A percentile compares a stretch with the other conserved stretches of the same genome.
Evolutionary conservation across 2,888 invertebrate species (phyloP).

Genomic region (Uloborus plumipes): DNA sequence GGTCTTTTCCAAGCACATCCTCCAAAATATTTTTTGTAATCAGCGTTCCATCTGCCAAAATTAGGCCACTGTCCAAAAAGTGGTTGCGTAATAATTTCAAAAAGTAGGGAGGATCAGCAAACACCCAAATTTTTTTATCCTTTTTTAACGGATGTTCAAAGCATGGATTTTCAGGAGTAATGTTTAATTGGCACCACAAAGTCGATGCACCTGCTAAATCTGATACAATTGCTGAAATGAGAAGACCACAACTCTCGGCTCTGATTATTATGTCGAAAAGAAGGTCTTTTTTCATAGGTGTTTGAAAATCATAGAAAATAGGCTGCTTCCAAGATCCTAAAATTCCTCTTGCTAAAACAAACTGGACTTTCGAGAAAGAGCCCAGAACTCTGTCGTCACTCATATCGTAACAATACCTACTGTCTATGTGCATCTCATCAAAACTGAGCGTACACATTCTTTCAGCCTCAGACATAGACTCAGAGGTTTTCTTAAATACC

Average conservation of each 20-base stretch:
- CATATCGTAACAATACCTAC: not conserved
- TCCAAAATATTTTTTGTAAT: not conserved
- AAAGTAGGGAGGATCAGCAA: constrained; percentile 4
- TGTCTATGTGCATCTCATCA: constrained; percentile 14
- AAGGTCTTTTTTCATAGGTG: not conserved
- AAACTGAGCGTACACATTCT: constrained; percentile 3
- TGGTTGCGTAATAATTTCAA: constrained; percentile 9
- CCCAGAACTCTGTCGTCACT: not conserved
- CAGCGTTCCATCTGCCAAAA: not conserved
- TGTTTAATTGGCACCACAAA: constrained; percentile 1
- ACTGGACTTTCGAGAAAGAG: not conserved
- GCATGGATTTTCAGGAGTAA: not conserved
- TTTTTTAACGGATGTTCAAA: not conserved
- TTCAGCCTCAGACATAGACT: not conserved
- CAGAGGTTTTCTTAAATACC: not conserved
- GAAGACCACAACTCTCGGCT: not conserved
- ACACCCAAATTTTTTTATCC: not conserved
- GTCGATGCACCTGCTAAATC: not conserved
- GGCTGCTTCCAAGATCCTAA: constrained; percentile 1
- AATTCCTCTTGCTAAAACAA: constrained; percentile 17
- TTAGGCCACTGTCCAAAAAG: constrained; percentile 2
- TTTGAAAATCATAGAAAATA: constrained; percentile 12
- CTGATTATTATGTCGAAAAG: not conserved
- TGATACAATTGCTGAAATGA: not conserved
- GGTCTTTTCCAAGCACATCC: not conserved